Base-by-base conservation (phyloP, 2,113 vertebrate genomes). In the Micronycteris hirsuta region DNA sequence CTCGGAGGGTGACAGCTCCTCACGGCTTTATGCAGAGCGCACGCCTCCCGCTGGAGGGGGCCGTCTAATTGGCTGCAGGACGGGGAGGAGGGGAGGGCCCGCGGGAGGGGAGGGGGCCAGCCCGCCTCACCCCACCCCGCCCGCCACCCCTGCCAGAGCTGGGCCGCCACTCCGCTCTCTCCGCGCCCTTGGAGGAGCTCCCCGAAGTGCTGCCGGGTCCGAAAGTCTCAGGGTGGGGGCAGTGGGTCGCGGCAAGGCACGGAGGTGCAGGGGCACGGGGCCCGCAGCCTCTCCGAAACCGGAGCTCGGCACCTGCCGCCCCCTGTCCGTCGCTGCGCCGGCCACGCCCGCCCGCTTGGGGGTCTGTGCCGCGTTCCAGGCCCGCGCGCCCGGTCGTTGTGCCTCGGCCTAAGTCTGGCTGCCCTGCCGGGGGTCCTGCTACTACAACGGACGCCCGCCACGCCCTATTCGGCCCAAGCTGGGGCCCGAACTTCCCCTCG, bases 11-110 rank as follows among this genome's bases (percentile, higher is more conserved):
- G 98, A 96, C 98, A 97, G 98, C 97, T 93, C 84, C 92, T 83
- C 76, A 52, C 91, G 43, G 97, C 93, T 98, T 98, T 98, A 98
- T 97, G 98, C 96, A 96, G 98, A 87, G 47, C 96, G 91, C 97
- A 94, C 93, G 97, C 97, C 80, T 96, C 94, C 96, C 90, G 83
- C 94, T 43, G 70, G 61, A 93, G 91, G 93, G 54, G 88, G 89
- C 76, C 81, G 97, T 94, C 96, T 93, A 95, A 97, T 97, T 97
- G 95, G 97, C 95, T 96, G 81, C 94, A 78, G 94, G 94, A 91
- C 61, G 0, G 24, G 45, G 28, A 43, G 67, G 68, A 77, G n/a
- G 81, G 92, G 86, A 52, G 92, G 93, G 80, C 33, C 54, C 26
- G 76, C 41, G 16, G 26, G 93, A 47, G 74, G 71, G 94, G 86